Base-by-base conservation (phyloP, 2,888 invertebrate genomes). In the Stenoptilia bipunctidactyla region DNA sequence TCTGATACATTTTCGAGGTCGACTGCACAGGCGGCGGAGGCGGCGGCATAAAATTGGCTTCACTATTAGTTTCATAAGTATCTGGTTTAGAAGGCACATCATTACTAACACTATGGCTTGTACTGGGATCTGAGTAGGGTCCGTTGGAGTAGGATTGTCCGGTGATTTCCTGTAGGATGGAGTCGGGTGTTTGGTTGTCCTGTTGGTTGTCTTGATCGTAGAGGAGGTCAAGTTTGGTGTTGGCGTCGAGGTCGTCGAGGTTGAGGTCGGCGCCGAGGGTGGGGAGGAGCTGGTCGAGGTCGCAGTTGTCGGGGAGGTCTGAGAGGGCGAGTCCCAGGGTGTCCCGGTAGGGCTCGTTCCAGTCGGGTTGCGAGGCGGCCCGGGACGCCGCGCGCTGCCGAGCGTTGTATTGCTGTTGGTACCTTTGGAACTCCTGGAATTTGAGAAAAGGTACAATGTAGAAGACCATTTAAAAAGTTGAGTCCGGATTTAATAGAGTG, bases 271-370 rank as follows among this genome's bases (percentile, higher is more conserved):
- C 86, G 46, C 85, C 88, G 13, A 88, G 65, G 25, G 86, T 85
- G 12, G 89, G 88, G 58, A 90, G 71, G 51, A 91, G 71, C 52
- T 88, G 88, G 54, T 90, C 90, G 40, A 90, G 76, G 61, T 90
- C 90, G 44, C 76, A 74, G 41, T 63, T 66, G 6, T 3, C 4
- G 20, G 3, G 4, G 30, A 30, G 30, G 55, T 83, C 84, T 1
- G 82, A 74, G 27, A 84, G 61, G 8, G 72, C 56, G 9, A 79
- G 55, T 8, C 20, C 66, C 30, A 71, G 46, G n/a, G 68, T 62
- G 67, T 82, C 82, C 66, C 77, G 74, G 65, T 79, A 80, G 0
- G 80, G 73, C 50, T 80, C 80, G 72, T 72, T 69, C 85, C 84
- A 75, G 67, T 86, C 67, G n/a, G 77, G 60, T 53, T 71, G 55